These are phyloP conservation scores for Sacculina carcini DNA, from an alignment of 2,888 invertebrate species.

Conservation along the genomic window DNA sequence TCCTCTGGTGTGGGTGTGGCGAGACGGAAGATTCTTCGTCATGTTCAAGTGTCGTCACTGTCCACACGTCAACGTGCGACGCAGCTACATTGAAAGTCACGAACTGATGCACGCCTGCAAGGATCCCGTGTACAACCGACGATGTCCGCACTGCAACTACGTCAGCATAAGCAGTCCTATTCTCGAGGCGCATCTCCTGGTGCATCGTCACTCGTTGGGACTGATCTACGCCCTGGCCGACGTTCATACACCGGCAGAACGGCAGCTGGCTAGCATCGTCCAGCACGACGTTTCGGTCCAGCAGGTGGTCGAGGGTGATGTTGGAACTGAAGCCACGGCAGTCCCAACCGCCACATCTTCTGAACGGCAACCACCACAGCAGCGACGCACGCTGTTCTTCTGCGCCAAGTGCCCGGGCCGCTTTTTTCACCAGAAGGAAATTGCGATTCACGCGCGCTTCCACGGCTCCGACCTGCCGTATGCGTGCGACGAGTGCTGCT, in stretches of 20 bases:
- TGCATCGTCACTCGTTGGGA: slow-evolving; percentile 41
- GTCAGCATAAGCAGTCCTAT: slow-evolving; percentile 42
- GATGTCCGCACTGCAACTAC: slow-evolving; percentile 53
- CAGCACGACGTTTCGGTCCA: background rate
- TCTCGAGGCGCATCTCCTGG: slow-evolving; percentile 33
- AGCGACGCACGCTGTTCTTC: slow-evolving; percentile 27
- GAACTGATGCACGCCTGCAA: slow-evolving; percentile 44
- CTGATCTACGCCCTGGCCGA: slow-evolving; percentile 44
- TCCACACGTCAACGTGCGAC: slow-evolving; percentile 53
- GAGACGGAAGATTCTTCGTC: slow-evolving; percentile 41
- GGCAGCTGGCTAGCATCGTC: slow-evolving; percentile 28
- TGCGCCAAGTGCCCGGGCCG: slow-evolving; percentile 60
- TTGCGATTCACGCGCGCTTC: slow-evolving; percentile 40
- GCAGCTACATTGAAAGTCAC: slow-evolving; percentile 52
- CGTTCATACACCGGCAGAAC: slow-evolving; percentile 33
- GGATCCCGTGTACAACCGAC: slow-evolving; percentile 18
- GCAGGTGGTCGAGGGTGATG: background rate
- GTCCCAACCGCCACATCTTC: background rate
- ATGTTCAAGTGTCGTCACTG: slow-evolving; percentile 63
- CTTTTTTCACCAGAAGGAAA: slow-evolving; percentile 45
- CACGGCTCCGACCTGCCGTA: slow-evolving; percentile 35
- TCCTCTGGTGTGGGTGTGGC: slow-evolving; percentile 47
- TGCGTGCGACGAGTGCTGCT: slow-evolving; percentile 49
- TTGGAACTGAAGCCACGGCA: slow-evolving; percentile 1
- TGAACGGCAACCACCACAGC: too few relatives aligned